These are phyloP conservation scores for Charadrius vociferus DNA, from an alignment of 2,113 vertebrate genomes.

Conservation along the genomic window DNA sequence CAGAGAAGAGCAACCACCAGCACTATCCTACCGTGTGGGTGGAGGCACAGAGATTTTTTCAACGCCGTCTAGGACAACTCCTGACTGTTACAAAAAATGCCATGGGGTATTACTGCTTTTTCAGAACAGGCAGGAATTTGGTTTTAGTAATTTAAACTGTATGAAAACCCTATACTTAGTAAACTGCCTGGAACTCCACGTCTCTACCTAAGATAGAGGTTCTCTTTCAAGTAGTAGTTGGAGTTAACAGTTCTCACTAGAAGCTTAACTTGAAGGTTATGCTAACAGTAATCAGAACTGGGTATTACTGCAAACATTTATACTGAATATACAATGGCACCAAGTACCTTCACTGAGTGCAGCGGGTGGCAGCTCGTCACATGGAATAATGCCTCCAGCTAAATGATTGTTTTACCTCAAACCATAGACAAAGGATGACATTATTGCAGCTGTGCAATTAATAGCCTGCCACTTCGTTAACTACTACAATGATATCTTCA, in stretches of 20 bases:
- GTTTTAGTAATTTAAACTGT: neutral
- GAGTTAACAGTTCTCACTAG: neutral
- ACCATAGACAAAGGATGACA: neutral
- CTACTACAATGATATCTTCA: neutral
- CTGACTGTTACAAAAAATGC: neutral
- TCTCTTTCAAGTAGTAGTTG: neutral
- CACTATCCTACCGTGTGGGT: neutral
- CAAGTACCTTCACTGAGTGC: neutral
- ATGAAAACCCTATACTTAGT: neutral
- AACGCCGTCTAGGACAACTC: neutral
- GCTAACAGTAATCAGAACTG: constrained; percentile 29
- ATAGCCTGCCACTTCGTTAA: neutral
- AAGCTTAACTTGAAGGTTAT: constrained; percentile 14
- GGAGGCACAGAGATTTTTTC: neutral
- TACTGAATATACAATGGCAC: neutral
- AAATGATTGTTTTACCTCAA: neutral
- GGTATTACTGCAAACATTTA: constrained; percentile 25
- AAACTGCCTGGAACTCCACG: neutral
- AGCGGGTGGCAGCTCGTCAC: neutral
- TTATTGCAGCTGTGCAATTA: neutral
- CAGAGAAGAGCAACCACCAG: neutral
- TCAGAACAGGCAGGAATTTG: neutral
- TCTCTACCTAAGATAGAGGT: neutral
- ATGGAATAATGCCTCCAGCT: neutral
- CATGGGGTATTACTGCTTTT: neutral